Base-by-base conservation (phyloP, 1,140 invertebrate genomes). In the Aethina tumida region DNA sequence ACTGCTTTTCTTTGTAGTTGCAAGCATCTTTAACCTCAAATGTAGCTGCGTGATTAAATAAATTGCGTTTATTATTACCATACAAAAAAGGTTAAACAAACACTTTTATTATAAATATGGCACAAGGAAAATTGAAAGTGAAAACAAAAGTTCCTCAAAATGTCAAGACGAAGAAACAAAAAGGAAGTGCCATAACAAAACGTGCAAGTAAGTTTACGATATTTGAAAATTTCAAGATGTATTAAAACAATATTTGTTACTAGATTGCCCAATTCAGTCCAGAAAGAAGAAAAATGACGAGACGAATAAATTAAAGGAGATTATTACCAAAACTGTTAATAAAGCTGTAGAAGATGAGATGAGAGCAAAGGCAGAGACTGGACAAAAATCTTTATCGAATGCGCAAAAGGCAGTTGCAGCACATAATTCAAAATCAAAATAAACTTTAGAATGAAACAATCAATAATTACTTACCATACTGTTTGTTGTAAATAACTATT, bases 261-360 rank as follows among this genome's bases (percentile, higher is more conserved):
- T 26, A 74, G 71, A 75, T 62, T 65, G 68, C 19, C 75, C 75
- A 4, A 70, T 77, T 21, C 64, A 72, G 41, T 64, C 74, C 0
- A 77, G 76, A 49, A 79, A 78, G 46, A 42, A 58, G 7, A 74
- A 73, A 51, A 60, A 68, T 14, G 59, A 67, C 46, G 74, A 76
- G 50, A 50, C 64, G 0, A 63, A 70, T 21, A 77, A 76, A 45
- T 62, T 79, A 10, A 79, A 79, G 43, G 66, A 73, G 41, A 64
- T 67, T 8, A 68, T 79, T 15, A 69, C 73, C 0, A 78, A 73
- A 56, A 70, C 66, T 5, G 67, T 79, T 0, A 78, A 79, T 49
- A 69, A 69, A 52, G 60, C 67, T 2, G 64, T 73, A 13, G 77
- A 79, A 60, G 59, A 70, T 33, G 74, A 79, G 51, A 56, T 79